Conservation (phyloP, 2,888 invertebrate species). For the Andrena bicolor region DNA sequence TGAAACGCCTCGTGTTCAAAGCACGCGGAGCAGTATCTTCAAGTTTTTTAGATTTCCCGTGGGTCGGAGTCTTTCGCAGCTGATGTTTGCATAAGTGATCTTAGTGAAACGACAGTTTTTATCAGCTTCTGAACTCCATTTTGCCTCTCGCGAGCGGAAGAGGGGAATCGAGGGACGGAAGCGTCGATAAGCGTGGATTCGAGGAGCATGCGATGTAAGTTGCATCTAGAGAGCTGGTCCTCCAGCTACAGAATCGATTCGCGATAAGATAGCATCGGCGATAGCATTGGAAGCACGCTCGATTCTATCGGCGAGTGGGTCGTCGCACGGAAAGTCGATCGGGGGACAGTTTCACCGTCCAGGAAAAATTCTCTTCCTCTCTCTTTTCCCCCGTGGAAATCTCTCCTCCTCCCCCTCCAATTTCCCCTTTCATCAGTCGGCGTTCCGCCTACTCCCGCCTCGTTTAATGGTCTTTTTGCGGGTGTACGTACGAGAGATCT, state of each 20-base stretch:
- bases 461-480: slow-evolving; percentile 41
- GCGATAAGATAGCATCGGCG: slow-evolving; percentile 8
- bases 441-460: slow-evolving; percentile 36
- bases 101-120: no score
- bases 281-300: slow-evolving; percentile 20
- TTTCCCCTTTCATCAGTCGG: slow-evolving; percentile 59
- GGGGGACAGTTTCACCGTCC: slow-evolving; percentile 67
- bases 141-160: no score
- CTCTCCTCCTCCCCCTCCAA: slow-evolving; percentile 21
- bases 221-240: neutral
- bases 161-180: no score
- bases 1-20: no score
- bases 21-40: no score
- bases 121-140: no score
- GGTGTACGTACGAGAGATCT: slow-evolving; percentile 6
- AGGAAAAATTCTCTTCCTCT: slow-evolving; percentile 63
- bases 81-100: no score
- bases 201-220: neutral
- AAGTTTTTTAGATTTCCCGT: no score
- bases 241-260: neutral
- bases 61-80: no score
- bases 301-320: slow-evolving; percentile 43
- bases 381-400: slow-evolving; percentile 21
- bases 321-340: slow-evolving; percentile 73
- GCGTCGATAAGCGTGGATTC: neutral